These are phyloP conservation scores for Syngnathus floridae DNA, from an alignment of 2,113 vertebrate genomes.

Conservation along the genomic window DNA sequence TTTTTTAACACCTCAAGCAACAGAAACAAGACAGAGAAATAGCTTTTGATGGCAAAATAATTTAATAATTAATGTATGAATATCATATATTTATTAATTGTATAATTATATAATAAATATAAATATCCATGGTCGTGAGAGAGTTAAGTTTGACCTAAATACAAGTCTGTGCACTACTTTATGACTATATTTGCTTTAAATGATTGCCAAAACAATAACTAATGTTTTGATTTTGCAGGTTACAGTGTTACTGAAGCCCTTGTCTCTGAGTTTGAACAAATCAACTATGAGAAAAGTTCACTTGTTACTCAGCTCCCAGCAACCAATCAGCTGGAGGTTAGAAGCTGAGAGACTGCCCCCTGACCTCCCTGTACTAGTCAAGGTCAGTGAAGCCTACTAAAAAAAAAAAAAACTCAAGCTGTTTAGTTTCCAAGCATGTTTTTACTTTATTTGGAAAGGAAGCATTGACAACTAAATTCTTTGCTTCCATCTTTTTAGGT, in stretches of 20 bases:
- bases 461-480: neutral
- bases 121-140: too few species aligned
- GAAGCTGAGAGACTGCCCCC: conserved; percentile 52
- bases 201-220: too few species aligned
- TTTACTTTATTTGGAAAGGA: neutral
- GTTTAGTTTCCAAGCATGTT: neutral
- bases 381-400: conserved; percentile 46
- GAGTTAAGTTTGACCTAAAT: too few species aligned
- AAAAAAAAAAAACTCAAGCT: too few species aligned
- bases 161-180: too few species aligned
- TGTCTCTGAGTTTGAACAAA: conserved; percentile 25
- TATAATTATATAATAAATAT: too few species aligned
- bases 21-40: too few species aligned
- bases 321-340: conserved; percentile 58
- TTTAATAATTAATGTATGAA: too few species aligned
- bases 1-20: too few species aligned
- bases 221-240: conserved; percentile 43
- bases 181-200: too few species aligned
- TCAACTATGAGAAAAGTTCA: conserved; percentile 40
- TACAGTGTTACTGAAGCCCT: conserved; percentile 59
- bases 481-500: conserved; percentile 36
- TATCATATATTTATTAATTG: too few species aligned
- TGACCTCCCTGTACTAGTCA: conserved; percentile 52
- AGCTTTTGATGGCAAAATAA: too few species aligned
- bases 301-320: conserved; percentile 67